These are phyloP conservation scores for Mactromeris polynyma DNA, from an alignment of 2,888 invertebrate species.

Conservation along the genomic window DNA sequence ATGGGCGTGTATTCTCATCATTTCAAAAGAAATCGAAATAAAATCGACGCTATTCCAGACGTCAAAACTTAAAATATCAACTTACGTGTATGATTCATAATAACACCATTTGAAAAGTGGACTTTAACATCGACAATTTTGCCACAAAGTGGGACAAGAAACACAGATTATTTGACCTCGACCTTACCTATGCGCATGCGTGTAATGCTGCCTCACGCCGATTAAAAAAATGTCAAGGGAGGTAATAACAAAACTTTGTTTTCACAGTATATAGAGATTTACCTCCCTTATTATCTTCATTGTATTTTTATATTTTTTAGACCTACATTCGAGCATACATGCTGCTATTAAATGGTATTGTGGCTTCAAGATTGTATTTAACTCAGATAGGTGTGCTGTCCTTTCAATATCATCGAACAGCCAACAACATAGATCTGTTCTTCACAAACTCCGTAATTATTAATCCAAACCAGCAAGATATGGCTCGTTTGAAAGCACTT, in stretches of 20 bases:
- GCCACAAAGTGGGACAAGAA: constrained; percentile 39
- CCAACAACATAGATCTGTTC: too few species aligned
- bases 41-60: neutral
- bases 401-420: too few species aligned
- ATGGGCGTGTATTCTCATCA: neutral
- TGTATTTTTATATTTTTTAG: too few species aligned
- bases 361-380: too few species aligned
- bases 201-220: neutral
- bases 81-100: neutral
- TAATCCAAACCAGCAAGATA: too few species aligned
- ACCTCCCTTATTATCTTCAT: neutral
- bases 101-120: neutral
- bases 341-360: too few species aligned
- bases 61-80: neutral
- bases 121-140: neutral
- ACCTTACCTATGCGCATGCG: constrained; percentile 39
- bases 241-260: neutral
- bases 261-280: neutral
- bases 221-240: neutral
- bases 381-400: too few species aligned
- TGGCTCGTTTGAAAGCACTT: too few species aligned
- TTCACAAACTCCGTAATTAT: too few species aligned
- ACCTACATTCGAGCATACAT: too few species aligned
- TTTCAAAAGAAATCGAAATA: neutral
- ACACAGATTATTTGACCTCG: constrained; percentile 49